Base-by-base conservation (phyloP, 2,797 vertebrate species). In the Bovichtus variegatus region DNA sequence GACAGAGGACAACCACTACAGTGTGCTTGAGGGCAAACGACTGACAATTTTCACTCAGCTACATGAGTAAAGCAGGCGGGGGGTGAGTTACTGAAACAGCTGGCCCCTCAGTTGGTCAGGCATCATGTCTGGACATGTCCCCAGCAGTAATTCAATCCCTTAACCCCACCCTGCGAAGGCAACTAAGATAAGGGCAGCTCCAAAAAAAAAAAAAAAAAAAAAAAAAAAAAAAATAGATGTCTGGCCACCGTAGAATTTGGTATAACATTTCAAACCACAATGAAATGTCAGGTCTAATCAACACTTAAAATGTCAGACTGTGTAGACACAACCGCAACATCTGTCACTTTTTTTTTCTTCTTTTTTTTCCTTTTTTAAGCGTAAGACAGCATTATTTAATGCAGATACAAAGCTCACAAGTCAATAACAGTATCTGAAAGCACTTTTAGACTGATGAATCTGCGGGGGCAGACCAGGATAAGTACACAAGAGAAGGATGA, bases 131-230 rank as follows among this genome's bases (percentile, higher is more conserved):
- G 49, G 74, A 79, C 54, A 81, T 27, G 31, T 77, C 72, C 38
- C 78, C 76, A 90, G 91, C 91, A 81, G 89, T 86, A 86, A 76
- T 89, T 90, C 82, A 87, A 84, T 83, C 71, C 84, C 86, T 83
- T 87, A 76, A 82, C 84, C 89, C 81, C 88, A 81, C 82, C 84
- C 89, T 90, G 91, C 90, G 25, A 96, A 95, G 95, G 95, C 95
- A 96, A 95, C 94, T 93, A 91, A 89, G 89, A 91, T 86, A 89
- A 86, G 91, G 92, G 91, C 89, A 94, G 93, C 93, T 91, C 87
- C 83, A 90, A 84, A 70, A 63, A 40, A 38, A 18, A 19, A 7
- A 36, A 54, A 19, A 19, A 31, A 74, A n/a, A 36, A 38, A 19
- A 54, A 16, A 5, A 31, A 54, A 74, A n/a, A 36, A 38, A 19